A percentile compares a stretch with the other conserved stretches of the same genome.
These are phyloP conservation scores for Malurus melanocephalus DNA, from an alignment of 2,113 vertebrate genomes.

Conservation along the genomic window DNA sequence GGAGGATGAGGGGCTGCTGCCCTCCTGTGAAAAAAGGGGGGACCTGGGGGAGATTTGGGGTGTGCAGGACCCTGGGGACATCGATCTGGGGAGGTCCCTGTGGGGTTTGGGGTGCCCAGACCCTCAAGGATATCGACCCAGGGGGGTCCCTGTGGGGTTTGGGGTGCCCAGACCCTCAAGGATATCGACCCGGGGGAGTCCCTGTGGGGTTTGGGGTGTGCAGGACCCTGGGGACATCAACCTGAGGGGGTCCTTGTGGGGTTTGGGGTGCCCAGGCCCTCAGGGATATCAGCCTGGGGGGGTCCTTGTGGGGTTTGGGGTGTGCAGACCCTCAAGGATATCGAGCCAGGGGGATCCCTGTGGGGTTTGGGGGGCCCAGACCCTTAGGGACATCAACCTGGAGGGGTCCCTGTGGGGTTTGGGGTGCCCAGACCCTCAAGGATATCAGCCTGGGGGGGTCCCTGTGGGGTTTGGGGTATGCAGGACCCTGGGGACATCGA, in stretches of 20 bases:
- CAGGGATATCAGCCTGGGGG: neutral
- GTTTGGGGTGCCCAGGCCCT: neutral
- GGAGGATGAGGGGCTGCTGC: neutral
- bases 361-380: neutral
- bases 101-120: neutral
- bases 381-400: neutral
- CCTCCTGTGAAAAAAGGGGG: neutral
- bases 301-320: neutral
- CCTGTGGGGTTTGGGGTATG: neutral
- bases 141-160: neutral
- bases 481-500: neutral
- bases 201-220: neutral
- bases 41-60: neutral
- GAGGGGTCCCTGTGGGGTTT: neutral
- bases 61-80: neutral
- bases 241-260: too few relatives aligned
- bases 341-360: too few relatives aligned
- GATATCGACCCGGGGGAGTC: neutral
- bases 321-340: neutral
- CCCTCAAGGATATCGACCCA: neutral
- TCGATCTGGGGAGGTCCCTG: neutral
- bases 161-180: neutral
- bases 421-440: neutral
- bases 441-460: neutral
- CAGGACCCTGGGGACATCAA: neutral